Conservation (phyloP, 2,888 invertebrate species). For the Lysandra coridon region DNA sequence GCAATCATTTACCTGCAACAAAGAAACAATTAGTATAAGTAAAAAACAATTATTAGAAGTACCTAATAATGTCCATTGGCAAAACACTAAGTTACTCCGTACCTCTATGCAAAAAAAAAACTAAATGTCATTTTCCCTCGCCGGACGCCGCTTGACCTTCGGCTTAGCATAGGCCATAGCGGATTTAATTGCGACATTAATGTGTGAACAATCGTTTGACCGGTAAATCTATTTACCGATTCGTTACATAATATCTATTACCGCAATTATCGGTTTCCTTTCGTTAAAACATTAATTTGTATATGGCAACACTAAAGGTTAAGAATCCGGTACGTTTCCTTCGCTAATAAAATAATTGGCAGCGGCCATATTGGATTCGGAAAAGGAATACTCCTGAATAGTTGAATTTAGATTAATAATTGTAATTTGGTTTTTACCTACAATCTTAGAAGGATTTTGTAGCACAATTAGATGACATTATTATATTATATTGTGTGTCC, state of each 20-base stretch:
- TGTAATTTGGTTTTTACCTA: too few species aligned
- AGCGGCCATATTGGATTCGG: neutral
- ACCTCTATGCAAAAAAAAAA: neutral
- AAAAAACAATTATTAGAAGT: too few species aligned
- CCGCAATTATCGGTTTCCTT: slow-evolving; percentile 40
- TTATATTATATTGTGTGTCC: too few species aligned
- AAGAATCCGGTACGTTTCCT: slow-evolving; percentile 43
- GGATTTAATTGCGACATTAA: slow-evolving; percentile 31
- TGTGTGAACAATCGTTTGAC: slow-evolving; percentile 26
- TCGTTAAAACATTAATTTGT: slow-evolving; percentile 38
- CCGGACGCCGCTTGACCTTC: neutral
- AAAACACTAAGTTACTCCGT: neutral
- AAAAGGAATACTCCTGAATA: neutral
- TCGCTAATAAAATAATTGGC: slow-evolving; percentile 39
- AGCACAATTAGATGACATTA: too few species aligned
- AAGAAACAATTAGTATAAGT: neutral
- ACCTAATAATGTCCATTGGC: neutral
- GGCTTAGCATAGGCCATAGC: neutral
- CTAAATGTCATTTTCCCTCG: slow-evolving; percentile 8
- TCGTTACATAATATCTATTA: slow-evolving; percentile 39
- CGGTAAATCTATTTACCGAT: slow-evolving; percentile 38
- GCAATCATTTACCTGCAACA: slow-evolving; percentile 22
- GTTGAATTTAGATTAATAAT: neutral
- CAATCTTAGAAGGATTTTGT: too few species aligned
- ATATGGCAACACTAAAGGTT: slow-evolving; percentile 41